Evolutionary conservation across 2,113 vertebrate species (phyloP), one percentile per base, ranked within the genome.

Genomic region (Isichthys henryi): DNA sequence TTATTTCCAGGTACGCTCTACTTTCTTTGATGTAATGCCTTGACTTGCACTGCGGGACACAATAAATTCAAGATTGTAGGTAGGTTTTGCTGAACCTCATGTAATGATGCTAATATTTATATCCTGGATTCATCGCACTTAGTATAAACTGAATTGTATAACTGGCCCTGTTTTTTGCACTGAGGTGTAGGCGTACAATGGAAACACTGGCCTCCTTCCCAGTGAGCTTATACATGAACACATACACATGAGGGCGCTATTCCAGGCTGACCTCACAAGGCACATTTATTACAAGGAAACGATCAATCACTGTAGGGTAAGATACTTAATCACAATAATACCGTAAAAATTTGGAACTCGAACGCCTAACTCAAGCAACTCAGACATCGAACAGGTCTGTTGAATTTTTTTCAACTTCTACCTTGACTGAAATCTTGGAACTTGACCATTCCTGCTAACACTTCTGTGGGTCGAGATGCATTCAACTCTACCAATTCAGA

Each of bases 81-180:
- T 9, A 17, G 48, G 27, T n/a, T 86, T 50, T 86, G 84, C 48
- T 35, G 19, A 50, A 49, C 21, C 48, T 31, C 84, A 31, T 86
- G 49, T 86, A 31, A 86, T 86, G 49, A n/a, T 86, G 49, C 27
- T 50, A 86, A 86, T 31, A 86, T 86, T 49, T 86, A 53, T 31
- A 86, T 8, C n/a, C 50, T 17, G n/a, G 21, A 52, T 84, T 23
- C 83, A 39, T 39, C 39, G 31, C 35, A 39, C 70, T 77, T 10
- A 85, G 10, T 48, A 27, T 85, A 46, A 84, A 48, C 39, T 84
- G 70, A 39, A 19, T 77, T 77, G 31, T 77, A 77, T 77, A 77
- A 77, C 70, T 77, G 70, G 70, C 31, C 27, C 11, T 39, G 35
- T 77, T 35, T 74, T 77, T 39, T 39, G 70, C 27, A 77, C 70